Evolutionary conservation across 2,888 invertebrate genomes (phyloP).

Genomic region (Dorcus parallelipipedus): DNA sequence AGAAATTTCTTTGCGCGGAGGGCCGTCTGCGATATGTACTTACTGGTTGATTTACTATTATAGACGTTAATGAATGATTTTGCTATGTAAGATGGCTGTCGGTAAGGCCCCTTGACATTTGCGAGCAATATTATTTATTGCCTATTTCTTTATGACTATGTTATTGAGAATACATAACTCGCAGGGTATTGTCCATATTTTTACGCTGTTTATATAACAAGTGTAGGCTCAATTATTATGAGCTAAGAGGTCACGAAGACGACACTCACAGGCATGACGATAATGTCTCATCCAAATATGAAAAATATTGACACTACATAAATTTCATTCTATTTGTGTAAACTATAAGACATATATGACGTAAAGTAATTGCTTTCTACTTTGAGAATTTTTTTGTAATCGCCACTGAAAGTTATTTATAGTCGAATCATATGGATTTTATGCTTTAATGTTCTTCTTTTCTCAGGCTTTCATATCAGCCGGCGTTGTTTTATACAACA

Average conservation of each 20-base stretch:
- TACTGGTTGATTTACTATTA: constrained; percentile 35
- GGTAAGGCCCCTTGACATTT: constrained; percentile 33
- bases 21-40: constrained; percentile 14
- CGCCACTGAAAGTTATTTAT: no score
- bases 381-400: no score
- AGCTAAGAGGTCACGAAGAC: constrained; percentile 1
- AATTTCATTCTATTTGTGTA: no score
- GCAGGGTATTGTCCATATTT: constrained; percentile 4
- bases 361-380: no score
- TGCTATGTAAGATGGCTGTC: constrained; percentile 31
- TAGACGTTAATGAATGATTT: constrained; percentile 36
- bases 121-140: constrained; percentile 23
- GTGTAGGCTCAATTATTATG: constrained; percentile 6
- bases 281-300: background rate
- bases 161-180: constrained; percentile 15
- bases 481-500: no score
- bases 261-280: background rate
- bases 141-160: constrained; percentile 16
- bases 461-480: no score
- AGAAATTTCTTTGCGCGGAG: background rate
- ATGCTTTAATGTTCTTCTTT: no score
- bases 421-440: no score
- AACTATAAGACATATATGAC: no score
- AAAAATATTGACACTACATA: no score
- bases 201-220: constrained; percentile 6